These are phyloP conservation scores for Lycorma delicatula DNA, from an alignment of 1,140 invertebrate species.

Conservation along the genomic window DNA sequence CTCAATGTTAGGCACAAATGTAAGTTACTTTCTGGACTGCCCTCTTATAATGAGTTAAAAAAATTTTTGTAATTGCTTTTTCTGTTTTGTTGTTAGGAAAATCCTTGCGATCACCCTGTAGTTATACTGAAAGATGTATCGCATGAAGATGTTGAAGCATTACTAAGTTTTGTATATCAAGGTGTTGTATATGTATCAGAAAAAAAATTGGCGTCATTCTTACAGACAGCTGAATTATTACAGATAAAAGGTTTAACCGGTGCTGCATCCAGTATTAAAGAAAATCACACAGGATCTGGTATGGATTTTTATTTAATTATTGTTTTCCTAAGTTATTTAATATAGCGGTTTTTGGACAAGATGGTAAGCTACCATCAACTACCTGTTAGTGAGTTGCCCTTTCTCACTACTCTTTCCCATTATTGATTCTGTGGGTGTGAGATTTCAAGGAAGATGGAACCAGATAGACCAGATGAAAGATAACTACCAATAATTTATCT, in stretches of 20 bases:
- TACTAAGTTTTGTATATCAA: slow-evolving; percentile 76
- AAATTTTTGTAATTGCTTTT: too few species aligned
- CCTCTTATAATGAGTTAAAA: too few species aligned
- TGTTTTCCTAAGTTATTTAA: not conserved
- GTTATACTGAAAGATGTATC: slow-evolving; percentile 74
- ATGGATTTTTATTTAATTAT: not conserved
- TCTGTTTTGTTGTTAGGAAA: too few species aligned
- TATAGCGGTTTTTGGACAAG: not conserved
- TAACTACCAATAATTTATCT: too few species aligned
- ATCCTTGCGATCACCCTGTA: slow-evolving; percentile 77
- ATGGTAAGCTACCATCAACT: too few species aligned
- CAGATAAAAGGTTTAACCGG: slow-evolving; percentile 81
- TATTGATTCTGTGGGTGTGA: not conserved
- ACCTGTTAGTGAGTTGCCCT: too few species aligned
- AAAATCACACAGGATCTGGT: not conserved
- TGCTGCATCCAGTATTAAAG: slow-evolving; percentile 33
- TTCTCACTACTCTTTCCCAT: too few species aligned
- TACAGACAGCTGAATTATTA: slow-evolving; percentile 78
- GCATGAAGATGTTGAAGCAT: slow-evolving; percentile 63
- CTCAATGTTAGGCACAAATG: too few species aligned
- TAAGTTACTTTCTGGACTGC: too few species aligned
- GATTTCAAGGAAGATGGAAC: too few species aligned
- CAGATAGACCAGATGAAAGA: too few species aligned
- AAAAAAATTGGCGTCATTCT: slow-evolving; percentile 74
- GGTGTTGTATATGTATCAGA: slow-evolving; percentile 88